Evolutionary conservation across 64 coral and sea anemone species (phyloP).

Genomic region (Actinia tenebrosa): DNA sequence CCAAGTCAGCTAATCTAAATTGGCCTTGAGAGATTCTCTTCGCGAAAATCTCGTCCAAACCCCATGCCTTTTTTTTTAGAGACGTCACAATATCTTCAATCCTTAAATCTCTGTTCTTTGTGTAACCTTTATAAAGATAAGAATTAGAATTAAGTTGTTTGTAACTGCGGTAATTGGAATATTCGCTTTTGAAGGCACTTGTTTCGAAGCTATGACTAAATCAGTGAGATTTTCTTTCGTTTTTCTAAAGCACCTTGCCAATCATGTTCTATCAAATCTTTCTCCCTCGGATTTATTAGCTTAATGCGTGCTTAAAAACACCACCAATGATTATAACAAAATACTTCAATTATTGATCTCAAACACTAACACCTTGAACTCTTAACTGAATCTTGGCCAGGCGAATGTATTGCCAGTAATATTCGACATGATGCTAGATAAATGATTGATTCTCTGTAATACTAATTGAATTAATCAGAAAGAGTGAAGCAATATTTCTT

Average conservation of each 20-base stretch:
- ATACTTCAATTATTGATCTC: background rate
- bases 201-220: background rate
- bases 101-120: background rate
- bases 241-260: background rate
- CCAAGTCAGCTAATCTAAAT: background rate
- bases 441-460: background rate
- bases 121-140: background rate
- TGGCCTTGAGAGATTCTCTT: background rate
- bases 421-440: background rate
- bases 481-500: background rate
- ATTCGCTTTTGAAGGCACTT: background rate
- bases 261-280: background rate
- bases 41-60: background rate
- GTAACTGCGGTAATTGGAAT: background rate
- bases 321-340: background rate
- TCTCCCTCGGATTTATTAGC: background rate
- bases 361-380: background rate
- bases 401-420: background rate
- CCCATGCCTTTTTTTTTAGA: background rate
- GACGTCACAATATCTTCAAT: background rate
- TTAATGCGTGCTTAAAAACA: slow-evolving; percentile 5
- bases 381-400: background rate
- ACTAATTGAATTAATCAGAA: background rate
- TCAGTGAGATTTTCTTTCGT: background rate
- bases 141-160: background rate